Base-by-base conservation (phyloP, 2,113 vertebrate genomes). In the Psilopogon haemacephalus region DNA sequence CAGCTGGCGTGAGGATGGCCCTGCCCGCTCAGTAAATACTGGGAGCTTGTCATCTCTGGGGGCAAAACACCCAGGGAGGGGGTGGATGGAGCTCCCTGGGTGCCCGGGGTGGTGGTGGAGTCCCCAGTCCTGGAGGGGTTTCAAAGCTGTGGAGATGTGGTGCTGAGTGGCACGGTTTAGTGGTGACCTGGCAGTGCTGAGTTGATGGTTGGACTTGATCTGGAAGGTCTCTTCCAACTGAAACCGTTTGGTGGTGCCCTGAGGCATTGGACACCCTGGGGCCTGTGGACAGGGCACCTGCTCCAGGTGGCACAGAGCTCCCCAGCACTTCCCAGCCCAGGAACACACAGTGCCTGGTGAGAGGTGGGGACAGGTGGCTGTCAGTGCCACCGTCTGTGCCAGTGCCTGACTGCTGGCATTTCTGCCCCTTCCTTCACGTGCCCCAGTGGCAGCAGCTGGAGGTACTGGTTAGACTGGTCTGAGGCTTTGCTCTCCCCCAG, bases 391-490 rank as follows among this genome's bases (percentile, higher is more conserved):
- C 2, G n/a, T 27, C 80, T 7, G 23, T 70, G 60, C 74, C 52
- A 7, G 33, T 2, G 46, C 26, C 35, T 26, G 81, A 40, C 26
- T 0, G 1, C 54, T 0, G 26, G 52, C 54, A 11, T 54, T 86
- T 52, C 84, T 73, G 44, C 27, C 80, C 44, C 76, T 42, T 64
- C 68, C 44, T 76, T 88, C 74, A 7, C 5, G 10, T 88, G 75
- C 59, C 33, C 55, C 67, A 0, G 0, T 35, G 10, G 15, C 86
- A 58, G 89, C 64, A 62, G 55, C 91, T 69, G 89, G 93, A 94
- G 68, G 27, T 94, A 79, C 94, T 94, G 95, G 95, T 95, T 88
- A 65, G 88, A 91, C 90, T 94, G 92, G 85, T 95, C 82, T 0
- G 7, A 52, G 78, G 10, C 54, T 59, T 82, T 27, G 8, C 52